phyloP scores from a whole-genome alignment of 2,888 invertebrate species.

The Drosophila nr. medialis region DNA sequence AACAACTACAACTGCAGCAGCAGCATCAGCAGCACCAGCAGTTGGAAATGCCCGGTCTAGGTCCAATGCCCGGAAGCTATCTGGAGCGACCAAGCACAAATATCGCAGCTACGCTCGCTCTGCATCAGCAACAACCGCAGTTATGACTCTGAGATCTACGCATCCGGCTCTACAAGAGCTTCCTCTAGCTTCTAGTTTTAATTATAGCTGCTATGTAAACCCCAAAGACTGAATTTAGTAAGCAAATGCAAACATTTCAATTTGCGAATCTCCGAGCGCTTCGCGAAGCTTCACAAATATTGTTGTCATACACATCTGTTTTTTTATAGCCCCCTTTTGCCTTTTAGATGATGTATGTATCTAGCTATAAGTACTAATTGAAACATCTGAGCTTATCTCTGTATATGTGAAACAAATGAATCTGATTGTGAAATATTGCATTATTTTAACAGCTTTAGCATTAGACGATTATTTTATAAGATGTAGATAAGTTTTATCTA shows the following conservation, averaged over 20 bases:
- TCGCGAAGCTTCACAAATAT: conserved; percentile 28
- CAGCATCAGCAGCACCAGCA: conserved; percentile 59
- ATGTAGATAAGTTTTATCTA: conserved; percentile 23
- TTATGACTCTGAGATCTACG: conserved; percentile 85
- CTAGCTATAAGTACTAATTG: conserved; percentile 15
- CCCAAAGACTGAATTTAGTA: conserved; percentile 80
- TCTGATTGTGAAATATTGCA: conserved; percentile 46
- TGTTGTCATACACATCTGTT: conserved; percentile 31
- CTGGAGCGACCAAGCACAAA: conserved; percentile 74
- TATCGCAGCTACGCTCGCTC: conserved; percentile 63
- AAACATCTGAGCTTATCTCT: conserved; percentile 17
- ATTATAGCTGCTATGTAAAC: conserved; percentile 54
- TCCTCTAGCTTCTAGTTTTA: conserved; percentile 69
- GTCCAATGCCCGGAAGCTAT: conserved; percentile 58
- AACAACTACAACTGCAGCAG: conserved; percentile 65
- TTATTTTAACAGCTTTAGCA: conserved; percentile 18
- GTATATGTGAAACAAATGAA: conserved; percentile 22
- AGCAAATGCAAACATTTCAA: conserved; percentile 49
- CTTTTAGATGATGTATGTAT: conserved; percentile 16
- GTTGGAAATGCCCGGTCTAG: conserved; percentile 60
- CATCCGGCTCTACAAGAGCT: conserved; percentile 84
- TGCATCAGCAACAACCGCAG: conserved; percentile 83
- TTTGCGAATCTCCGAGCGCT: conserved; percentile 43
- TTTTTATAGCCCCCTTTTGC: conserved; percentile 24
- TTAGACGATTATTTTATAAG: conserved; percentile 1